Percentiles rank a stretch among this genome's conserved stretches.
Evolutionary conservation across 2,797 vertebrate genomes (phyloP).

Genomic region (Acanthurus leucopareius): DNA sequence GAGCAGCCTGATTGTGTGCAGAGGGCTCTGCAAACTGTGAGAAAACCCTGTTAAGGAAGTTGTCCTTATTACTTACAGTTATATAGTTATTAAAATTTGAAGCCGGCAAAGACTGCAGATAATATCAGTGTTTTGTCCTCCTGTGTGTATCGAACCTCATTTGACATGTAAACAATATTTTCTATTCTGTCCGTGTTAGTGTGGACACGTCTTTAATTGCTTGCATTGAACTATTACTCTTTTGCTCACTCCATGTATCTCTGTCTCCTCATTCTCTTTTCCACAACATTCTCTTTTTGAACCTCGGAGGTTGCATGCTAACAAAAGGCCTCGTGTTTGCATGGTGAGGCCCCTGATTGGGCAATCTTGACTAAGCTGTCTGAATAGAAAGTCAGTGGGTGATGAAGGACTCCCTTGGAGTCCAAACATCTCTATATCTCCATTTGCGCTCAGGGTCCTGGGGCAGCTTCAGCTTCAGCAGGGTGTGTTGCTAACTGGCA

Average conservation of each 20-base stretch:
- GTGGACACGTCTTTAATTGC: conserved; percentile 77
- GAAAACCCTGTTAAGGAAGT: conserved; percentile 16
- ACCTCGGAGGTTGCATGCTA: conserved; percentile 73
- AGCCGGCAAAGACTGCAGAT: background rate
- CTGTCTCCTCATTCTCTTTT: conserved; percentile 69
- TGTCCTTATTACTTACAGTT: background rate
- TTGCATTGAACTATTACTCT: conserved; percentile 62
- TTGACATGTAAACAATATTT: conserved; percentile 59
- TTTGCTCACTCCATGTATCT: conserved; percentile 64
- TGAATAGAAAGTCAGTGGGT: conserved; percentile 85
- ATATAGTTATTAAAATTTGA: background rate
- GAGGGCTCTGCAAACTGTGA: conserved; percentile 26
- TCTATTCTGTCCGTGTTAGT: conserved; percentile 38
- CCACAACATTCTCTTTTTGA: conserved; percentile 76
- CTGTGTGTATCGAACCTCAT: conserved; percentile 26
- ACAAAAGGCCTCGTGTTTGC: conserved; percentile 88
- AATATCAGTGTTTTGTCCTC: background rate
- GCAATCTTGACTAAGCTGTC: conserved; percentile 85
- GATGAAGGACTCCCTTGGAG: conserved; percentile 78
- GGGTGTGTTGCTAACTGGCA: conserved; percentile 29
- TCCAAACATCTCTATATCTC: conserved; percentile 81
- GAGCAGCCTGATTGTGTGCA: conserved; percentile 40
- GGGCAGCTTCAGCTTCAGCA: conserved; percentile 33
- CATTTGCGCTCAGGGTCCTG: conserved; percentile 38
- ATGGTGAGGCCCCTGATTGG: conserved; percentile 85